A percentile compares a stretch with the other conserved stretches of the same genome.
Conservation (phyloP, 2,888 invertebrate genomes). For the Oscheius onirici region DNA sequence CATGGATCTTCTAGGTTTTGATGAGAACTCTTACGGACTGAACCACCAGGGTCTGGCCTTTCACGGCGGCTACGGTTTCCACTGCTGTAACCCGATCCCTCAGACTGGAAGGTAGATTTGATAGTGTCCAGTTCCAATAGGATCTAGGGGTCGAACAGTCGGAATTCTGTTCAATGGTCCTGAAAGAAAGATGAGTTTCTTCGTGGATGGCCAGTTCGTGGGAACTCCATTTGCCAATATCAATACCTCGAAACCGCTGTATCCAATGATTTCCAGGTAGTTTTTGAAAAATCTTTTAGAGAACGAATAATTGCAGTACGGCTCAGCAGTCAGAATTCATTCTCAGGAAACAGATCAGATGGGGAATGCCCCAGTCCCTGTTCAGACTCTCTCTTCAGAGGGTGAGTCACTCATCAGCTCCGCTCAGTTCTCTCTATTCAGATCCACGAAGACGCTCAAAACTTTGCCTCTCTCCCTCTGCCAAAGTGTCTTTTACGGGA, state of each 20-base stretch:
- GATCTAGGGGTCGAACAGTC: conserved; percentile 13
- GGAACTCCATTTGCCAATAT: conserved; percentile 41
- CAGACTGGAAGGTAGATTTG: neutral
- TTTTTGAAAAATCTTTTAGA: neutral
- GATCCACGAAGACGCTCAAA: too few species aligned
- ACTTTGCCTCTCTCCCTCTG: neutral
- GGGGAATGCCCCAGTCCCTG: neutral
- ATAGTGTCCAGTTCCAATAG: neutral
- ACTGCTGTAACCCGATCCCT: neutral
- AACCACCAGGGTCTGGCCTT: conserved; percentile 36
- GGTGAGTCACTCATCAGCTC: too few species aligned
- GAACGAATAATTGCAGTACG: conserved; percentile 4
- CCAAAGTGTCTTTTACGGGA: neutral
- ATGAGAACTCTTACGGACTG: conserved; percentile 38
- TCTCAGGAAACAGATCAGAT: neutral
- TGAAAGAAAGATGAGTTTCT: conserved; percentile 28
- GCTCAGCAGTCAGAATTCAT: conserved; percentile 17
- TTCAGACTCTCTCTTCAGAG: conserved; percentile 4
- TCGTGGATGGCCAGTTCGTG: conserved; percentile 28
- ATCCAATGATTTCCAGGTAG: conserved; percentile 42
- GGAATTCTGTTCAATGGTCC: conserved; percentile 40
- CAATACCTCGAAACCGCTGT: conserved; percentile 26
- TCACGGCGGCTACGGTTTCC: conserved; percentile 31
- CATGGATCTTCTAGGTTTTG: conserved; percentile 34
- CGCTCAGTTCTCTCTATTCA: too few species aligned